These are phyloP conservation scores for Loris lydekkerianus DNA, from an alignment of 2,797 vertebrate species.

Conservation along the genomic window DNA sequence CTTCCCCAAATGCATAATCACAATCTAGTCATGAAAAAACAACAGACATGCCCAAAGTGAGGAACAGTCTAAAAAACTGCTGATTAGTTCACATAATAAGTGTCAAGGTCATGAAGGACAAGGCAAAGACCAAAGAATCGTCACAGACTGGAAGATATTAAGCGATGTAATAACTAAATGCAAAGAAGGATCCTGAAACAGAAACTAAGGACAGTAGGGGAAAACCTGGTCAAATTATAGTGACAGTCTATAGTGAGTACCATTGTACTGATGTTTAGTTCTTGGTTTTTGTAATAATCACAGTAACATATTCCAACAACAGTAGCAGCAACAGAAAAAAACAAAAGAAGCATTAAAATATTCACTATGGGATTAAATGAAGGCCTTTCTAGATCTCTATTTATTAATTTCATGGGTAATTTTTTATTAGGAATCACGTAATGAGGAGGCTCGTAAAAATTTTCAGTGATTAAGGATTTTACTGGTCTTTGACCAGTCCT, in stretches of 20 bases:
- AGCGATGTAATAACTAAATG: neutral
- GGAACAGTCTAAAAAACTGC: neutral
- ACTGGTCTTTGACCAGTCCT: neutral
- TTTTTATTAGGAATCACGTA: constrained; percentile 6
- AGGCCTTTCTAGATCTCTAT: neutral
- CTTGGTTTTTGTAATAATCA: constrained; percentile 25
- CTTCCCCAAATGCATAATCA: neutral
- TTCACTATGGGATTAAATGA: neutral
- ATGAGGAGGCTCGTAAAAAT: neutral
- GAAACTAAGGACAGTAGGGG: neutral
- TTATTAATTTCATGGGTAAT: neutral
- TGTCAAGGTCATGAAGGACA: neutral
- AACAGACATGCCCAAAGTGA: neutral
- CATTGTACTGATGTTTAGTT: neutral
- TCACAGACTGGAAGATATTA: neutral
- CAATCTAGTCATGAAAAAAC: neutral
- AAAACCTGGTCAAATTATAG: neutral
- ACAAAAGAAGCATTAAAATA: constrained; percentile 16
- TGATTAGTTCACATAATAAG: neutral
- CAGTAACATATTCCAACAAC: neutral
- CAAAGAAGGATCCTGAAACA: neutral
- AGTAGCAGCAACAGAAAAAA: neutral
- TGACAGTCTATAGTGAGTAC: neutral
- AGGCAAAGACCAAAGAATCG: neutral
- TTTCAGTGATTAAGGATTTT: neutral